Base-by-base conservation (phyloP, 2,113 vertebrate species). In the Chloroceryle aenea region DNA sequence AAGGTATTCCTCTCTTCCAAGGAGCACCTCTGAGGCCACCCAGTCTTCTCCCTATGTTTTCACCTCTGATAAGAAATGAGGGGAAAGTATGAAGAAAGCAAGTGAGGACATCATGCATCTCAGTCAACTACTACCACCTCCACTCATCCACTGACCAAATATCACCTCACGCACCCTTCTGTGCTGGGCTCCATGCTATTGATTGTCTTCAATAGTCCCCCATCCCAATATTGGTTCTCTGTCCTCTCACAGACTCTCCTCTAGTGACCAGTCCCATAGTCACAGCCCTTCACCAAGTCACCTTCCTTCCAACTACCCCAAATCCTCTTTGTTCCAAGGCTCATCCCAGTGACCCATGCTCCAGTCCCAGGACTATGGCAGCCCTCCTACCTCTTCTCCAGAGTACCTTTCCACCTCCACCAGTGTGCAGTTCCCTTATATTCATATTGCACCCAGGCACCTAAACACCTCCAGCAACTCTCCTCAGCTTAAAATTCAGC, bases 1-100 rank as follows among this genome's bases (percentile, higher is more conserved):
- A 42, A 25, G 2, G 6, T 26, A 15, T 22, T 45, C 29, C 14
- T 45, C 16, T 90, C 32, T 34, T 29, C 25, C 15, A 52, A 21
- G 19, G 12, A 61, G 27, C 11, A 15, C 21, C 7, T 29, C 22
- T 1, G 4, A 52, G 50, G 47, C 23, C 23, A 47, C 6, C 20
- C 12, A 7, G 4, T 43, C 38, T 71, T 23, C 27, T 32, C 14
- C 32, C 11, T 50, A 6, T 0, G 0, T 71, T 55, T 67, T 63
- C 26, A 34, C 22, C 43, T 93, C 52, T 67, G 21, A 6, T 76
- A 61, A 55, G 32, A 77, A 82, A 56, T 0, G 2, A 62, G 18
- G 23, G 29, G 50, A 74, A 67, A 12, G 21, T 58, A 36, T 21
- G 7, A 93, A 74, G 38, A n/a, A 77, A 23, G 30, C 6, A 30